Conservation (phyloP, 2,888 invertebrate species). For the Cheilosia urbana region DNA sequence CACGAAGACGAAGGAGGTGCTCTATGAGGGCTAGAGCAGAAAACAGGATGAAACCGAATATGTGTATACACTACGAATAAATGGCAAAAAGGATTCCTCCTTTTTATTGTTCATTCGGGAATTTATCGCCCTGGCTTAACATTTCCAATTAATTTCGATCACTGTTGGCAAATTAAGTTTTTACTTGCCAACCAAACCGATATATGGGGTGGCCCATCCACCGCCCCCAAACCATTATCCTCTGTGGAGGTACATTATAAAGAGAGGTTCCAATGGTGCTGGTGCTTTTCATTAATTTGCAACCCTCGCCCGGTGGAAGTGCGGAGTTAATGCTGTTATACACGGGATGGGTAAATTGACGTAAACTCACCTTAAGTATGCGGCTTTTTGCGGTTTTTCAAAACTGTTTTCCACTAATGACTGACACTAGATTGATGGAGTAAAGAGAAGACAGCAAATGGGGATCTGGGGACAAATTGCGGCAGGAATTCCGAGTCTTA, state of each 20-base stretch:
- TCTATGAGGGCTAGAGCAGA: background rate
- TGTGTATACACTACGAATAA: constrained; percentile 10
- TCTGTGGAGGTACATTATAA: constrained; percentile 52
- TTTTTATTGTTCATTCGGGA: constrained; percentile 72
- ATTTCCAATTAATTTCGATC: constrained; percentile 76
- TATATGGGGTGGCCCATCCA: background rate
- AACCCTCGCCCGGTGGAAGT: constrained; percentile 7
- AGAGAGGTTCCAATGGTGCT: constrained; percentile 31
- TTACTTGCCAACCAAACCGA: constrained; percentile 59
- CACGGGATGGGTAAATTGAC: constrained; percentile 57
- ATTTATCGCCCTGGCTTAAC: constrained; percentile 74
- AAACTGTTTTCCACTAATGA: constrained; percentile 67
- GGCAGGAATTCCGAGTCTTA: constrained; percentile 9
- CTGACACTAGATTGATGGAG: constrained; percentile 66
- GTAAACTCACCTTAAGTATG: constrained; percentile 71
- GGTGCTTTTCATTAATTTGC: constrained; percentile 69
- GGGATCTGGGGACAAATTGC: background rate
- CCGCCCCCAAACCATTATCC: constrained; percentile 31
- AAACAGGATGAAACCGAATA: constrained; percentile 21
- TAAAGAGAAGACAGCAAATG: constrained; percentile 25
- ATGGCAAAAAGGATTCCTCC: constrained; percentile 72
- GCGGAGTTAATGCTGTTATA: background rate
- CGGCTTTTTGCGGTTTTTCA: constrained; percentile 69
- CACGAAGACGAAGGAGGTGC: background rate
- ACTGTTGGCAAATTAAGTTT: constrained; percentile 76